phyloP scores from a whole-genome alignment of 2,797 vertebrate species.

The Pseudochirops corinnae region DNA sequence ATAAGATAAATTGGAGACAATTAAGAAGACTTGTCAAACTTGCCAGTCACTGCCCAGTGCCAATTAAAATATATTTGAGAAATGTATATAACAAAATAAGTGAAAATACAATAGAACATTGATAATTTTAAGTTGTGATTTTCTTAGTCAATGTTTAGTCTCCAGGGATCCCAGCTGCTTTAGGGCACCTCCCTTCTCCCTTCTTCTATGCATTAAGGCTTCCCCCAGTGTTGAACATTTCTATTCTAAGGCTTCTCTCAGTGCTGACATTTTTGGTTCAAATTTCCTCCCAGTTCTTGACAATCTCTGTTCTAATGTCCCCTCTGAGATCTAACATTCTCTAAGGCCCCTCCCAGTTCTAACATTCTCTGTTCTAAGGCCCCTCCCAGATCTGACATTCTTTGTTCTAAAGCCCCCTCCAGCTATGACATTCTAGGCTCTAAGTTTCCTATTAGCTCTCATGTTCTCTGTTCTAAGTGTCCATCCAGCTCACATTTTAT shows the following conservation, averaged over 20 bases:
- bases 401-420: background rate
- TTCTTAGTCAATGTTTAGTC: no score
- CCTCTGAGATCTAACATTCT: no score
- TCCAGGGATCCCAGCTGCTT: background rate
- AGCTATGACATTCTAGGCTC: background rate
- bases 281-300: background rate
- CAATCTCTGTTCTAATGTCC: no score
- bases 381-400: background rate
- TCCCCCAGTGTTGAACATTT: background rate
- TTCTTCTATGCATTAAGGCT: background rate
- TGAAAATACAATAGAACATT: background rate
- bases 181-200: background rate
- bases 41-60: background rate
- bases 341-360: no score
- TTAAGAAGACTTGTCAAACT: background rate
- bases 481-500: background rate
- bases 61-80: background rate
- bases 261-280: background rate
- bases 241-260: background rate
- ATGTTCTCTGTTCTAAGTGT: background rate
- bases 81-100: background rate
- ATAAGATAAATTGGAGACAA: background rate
- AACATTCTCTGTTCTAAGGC: no score
- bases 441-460: background rate
- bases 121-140: background rate